These are phyloP conservation scores for Acleris holmiana DNA, from an alignment of 2,888 invertebrate species.

Conservation along the genomic window DNA sequence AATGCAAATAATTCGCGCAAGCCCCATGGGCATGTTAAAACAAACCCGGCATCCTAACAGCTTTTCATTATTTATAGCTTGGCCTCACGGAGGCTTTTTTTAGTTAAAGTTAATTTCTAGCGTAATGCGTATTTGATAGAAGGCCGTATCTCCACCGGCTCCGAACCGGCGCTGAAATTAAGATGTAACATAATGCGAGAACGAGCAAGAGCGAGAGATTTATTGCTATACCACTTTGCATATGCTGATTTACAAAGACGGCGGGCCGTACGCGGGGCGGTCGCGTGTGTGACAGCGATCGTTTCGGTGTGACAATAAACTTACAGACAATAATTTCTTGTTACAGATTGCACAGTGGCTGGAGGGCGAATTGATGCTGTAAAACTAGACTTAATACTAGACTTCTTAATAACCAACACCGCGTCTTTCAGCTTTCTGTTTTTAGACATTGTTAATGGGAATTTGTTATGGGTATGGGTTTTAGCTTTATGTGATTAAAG, in stretches of 20 bases:
- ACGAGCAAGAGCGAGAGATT: constrained; percentile 85
- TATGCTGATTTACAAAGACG: constrained; percentile 85
- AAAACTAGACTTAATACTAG: not conserved
- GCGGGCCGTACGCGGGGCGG: constrained; percentile 59
- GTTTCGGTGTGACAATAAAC: constrained; percentile 48
- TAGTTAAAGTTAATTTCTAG: constrained; percentile 80
- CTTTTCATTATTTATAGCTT: constrained; percentile 78
- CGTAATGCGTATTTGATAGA: constrained; percentile 83
- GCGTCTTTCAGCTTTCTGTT: no score
- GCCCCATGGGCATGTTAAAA: constrained; percentile 79
- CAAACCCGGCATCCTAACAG: constrained; percentile 78
- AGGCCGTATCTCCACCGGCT: constrained; percentile 82
- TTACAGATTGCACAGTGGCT: constrained; percentile 18
- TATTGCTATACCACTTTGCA: constrained; percentile 85
- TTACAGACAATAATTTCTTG: constrained; percentile 24
- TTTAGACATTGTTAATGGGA: no score
- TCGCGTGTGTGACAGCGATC: constrained; percentile 51
- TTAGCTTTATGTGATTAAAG: no score
- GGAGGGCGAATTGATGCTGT: not conserved
- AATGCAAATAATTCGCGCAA: constrained; percentile 76
- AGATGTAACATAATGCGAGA: constrained; percentile 86
- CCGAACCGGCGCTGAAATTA: constrained; percentile 84
- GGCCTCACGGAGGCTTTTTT: constrained; percentile 71
- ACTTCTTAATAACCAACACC: no score
- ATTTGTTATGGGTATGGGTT: no score